Percentiles rank a stretch among this genome's conserved stretches.
These are phyloP conservation scores for Priocnemis perturbator DNA, from an alignment of 2,888 invertebrate species.

Conservation along the genomic window DNA sequence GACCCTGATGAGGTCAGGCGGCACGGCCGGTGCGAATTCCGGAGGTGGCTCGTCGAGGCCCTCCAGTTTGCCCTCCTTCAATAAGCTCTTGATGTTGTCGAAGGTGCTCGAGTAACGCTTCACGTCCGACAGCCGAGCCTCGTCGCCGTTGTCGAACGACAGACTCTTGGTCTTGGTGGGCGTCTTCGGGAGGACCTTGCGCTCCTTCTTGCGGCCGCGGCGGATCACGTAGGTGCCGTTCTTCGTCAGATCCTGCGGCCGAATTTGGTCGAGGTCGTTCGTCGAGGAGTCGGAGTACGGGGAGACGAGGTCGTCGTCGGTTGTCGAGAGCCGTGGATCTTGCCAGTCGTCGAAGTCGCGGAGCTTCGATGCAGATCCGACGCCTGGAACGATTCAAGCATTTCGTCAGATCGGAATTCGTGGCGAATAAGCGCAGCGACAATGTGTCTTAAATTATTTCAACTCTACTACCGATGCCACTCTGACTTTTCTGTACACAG, in stretches of 20 bases:
- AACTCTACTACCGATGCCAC: too few relatives aligned
- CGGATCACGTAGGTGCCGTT: conserved; percentile 89
- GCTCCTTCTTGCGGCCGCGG: conserved; percentile 81
- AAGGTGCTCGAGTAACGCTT: conserved; percentile 86
- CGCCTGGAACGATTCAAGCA: conserved; percentile 76
- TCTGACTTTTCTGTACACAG: too few relatives aligned
- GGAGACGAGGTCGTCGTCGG: conserved; percentile 82
- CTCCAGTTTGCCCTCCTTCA: conserved; percentile 81
- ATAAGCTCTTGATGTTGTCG: conserved; percentile 85
- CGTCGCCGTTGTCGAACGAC: conserved; percentile 76
- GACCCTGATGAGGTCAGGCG: conserved; percentile 82
- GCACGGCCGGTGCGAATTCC: conserved; percentile 76
- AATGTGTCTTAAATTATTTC: too few relatives aligned
- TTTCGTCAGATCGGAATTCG: too few relatives aligned
- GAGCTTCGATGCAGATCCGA: conserved; percentile 84
- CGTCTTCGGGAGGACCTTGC: conserved; percentile 81
- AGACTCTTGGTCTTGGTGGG: conserved; percentile 77
- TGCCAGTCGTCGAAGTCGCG: conserved; percentile 86
- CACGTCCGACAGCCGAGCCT: conserved; percentile 79
- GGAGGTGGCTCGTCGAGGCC: conserved; percentile 77
- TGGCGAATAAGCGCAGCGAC: too few relatives aligned
- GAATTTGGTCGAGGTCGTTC: conserved; percentile 71
- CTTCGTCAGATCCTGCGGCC: conserved; percentile 76
- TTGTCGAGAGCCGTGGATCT: conserved; percentile 82
- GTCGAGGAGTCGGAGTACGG: conserved; percentile 82